These are phyloP conservation scores for Poecilia velifera DNA, from an alignment of 2,797 vertebrate species.

Conservation along the genomic window DNA sequence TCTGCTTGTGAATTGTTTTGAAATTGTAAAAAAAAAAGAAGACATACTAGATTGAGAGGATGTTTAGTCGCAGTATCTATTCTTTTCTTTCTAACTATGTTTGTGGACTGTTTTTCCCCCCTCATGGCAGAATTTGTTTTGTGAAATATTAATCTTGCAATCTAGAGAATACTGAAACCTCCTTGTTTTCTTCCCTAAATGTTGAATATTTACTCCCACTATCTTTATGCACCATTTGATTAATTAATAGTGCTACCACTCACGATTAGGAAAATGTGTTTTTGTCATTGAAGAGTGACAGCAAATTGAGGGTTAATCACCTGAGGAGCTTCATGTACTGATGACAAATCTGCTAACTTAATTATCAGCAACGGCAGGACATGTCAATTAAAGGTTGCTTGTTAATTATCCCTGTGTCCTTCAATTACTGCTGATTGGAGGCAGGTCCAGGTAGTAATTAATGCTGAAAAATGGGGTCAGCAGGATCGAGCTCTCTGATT, in stretches of 20 bases:
- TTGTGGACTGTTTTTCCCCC: neutral
- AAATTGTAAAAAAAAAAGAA: neutral
- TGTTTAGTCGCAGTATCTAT: neutral
- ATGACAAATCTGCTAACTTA: slow-evolving; percentile 33
- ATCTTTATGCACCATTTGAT: neutral
- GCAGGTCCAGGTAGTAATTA: slow-evolving; percentile 29
- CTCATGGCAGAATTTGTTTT: neutral
- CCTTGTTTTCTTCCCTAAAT: neutral
- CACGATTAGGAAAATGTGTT: slow-evolving; percentile 4
- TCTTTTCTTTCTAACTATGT: neutral
- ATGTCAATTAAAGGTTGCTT: slow-evolving; percentile 42
- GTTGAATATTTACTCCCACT: neutral
- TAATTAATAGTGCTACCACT: neutral
- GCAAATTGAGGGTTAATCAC: slow-evolving; percentile 39
- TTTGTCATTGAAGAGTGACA: neutral
- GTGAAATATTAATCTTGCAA: neutral
- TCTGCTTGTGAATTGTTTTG: neutral
- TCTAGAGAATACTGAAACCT: neutral
- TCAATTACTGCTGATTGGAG: slow-evolving; percentile 56
- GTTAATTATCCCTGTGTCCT: slow-evolving; percentile 55
- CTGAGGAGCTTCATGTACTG: slow-evolving; percentile 24
- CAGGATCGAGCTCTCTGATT: slow-evolving; percentile 1
- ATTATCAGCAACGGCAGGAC: slow-evolving; percentile 43
- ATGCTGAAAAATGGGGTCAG: slow-evolving; percentile 39
- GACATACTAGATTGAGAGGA: too few species aligned